Base-by-base conservation (phyloP, 1,140 invertebrate genomes). In the Drosophila nannoptera region DNA sequence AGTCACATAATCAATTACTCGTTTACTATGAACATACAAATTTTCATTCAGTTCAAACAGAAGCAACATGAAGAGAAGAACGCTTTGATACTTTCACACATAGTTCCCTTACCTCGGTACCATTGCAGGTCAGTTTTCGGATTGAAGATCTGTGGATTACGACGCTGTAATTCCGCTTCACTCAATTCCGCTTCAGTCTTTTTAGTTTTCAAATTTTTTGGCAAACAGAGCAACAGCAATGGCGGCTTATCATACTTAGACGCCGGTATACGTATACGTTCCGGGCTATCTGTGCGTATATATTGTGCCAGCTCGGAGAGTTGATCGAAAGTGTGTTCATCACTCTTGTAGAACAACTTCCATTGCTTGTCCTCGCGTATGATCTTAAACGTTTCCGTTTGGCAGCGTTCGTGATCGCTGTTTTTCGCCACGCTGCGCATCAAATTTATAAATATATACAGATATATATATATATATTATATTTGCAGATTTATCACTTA, bases 191-290 rank as follows among this genome's bases (percentile, higher is more conserved):
- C 73, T 48, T 88, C 78, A 86, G 87, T 83, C 86, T 89, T 88
- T 84, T 88, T 89, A 61, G 74, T 70, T 73, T 73, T 87, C n/a
- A 88, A 55, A 73, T 88, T 88, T 78, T 87, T 88, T 60, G 88
- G 87, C 74, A 89, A 90, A 77, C 95, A 96, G 11, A 97, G 90
- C 36, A 96, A 87, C 64, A 96, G 61, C 7, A 87, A 82, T 36
- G 93, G 92, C 4, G 95, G 95, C 88, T 93, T 93, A 89, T 96
- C 96, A 91, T 95, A 96, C 91, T 96, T 95, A 2, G 96, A 96
- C 11, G 95, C 93, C 42, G 94, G 95, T 81, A 97, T 91, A 77
- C 95, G 69, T n/a, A 73, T 66, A n/a, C 78, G 76, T 11, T 73
- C 58, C 5, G 45, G 38, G 5, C 66, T 66, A 46, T 88, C 78